These are phyloP conservation scores for Drosophila azteca DNA, from an alignment of 1,140 invertebrate species.

Conservation along the genomic window DNA sequence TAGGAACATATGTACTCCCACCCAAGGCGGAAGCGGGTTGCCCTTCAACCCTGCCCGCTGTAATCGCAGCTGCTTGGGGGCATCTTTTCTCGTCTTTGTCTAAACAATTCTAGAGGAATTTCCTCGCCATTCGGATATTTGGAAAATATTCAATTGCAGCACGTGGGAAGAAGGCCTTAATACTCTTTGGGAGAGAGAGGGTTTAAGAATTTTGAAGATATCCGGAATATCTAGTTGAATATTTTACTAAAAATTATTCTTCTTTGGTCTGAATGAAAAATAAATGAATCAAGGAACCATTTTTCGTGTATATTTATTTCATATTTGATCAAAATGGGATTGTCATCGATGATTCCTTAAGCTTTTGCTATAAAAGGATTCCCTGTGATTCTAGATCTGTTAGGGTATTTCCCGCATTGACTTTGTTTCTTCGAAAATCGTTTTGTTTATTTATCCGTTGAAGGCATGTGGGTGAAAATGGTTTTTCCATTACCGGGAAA, in stretches of 20 bases:
- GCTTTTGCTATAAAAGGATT: too few species aligned
- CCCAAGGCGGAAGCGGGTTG: constrained; percentile 8
- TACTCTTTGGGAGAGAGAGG: not conserved
- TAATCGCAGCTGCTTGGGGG: constrained; percentile 21
- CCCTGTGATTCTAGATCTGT: too few species aligned
- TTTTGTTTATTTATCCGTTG: constrained; percentile 58
- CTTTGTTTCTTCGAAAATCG: not conserved
- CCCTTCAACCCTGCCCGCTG: constrained; percentile 31
- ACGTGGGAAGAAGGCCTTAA: constrained; percentile 4
- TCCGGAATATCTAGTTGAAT: too few species aligned
- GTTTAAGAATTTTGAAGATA: too few species aligned
- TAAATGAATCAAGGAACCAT: too few species aligned
- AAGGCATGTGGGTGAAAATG: constrained; percentile 27
- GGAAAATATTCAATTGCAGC: constrained; percentile 8
- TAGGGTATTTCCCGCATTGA: too few species aligned
- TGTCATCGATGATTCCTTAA: too few species aligned
- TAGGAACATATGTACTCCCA: constrained; percentile 21
- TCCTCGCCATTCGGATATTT: constrained; percentile 20
- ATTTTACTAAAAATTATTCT: too few species aligned
- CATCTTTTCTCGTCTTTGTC: constrained; percentile 14
- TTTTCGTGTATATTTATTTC: too few species aligned
- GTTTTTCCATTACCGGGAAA: constrained; percentile 44
- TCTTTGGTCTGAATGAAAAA: too few species aligned
- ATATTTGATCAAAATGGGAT: too few species aligned
- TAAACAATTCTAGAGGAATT: constrained; percentile 25